Evolutionary conservation across 2,113 vertebrate genomes (phyloP).

Genomic region (Scortum barcoo): DNA sequence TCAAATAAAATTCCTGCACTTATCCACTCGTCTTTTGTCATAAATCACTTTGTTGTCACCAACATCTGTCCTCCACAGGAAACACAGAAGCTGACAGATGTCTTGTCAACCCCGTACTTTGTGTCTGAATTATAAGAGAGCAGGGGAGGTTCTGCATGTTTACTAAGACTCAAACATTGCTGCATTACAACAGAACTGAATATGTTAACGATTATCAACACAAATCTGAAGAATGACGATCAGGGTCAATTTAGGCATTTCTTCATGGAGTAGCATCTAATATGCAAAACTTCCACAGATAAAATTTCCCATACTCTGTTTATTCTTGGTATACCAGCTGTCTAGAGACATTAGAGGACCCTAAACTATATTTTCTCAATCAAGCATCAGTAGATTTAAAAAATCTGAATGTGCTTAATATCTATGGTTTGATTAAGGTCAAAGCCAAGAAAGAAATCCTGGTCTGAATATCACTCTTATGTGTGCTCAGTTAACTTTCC

Average conservation of each 20-base stretch:
- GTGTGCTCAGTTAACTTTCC: neutral
- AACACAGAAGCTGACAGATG: slow-evolving; percentile 34
- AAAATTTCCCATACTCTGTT: slow-evolving; percentile 7
- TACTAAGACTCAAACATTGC: neutral
- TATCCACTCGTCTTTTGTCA: neutral
- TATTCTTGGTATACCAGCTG: neutral
- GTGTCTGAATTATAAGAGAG: neutral
- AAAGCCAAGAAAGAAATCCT: neutral
- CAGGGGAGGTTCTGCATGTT: neutral
- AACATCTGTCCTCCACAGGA: slow-evolving; percentile 21
- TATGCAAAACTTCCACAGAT: neutral
- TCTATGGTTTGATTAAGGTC: neutral
- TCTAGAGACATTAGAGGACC: neutral
- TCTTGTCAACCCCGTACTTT: neutral
- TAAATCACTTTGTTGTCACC: neutral
- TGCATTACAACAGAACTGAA: neutral
- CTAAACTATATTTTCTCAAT: neutral
- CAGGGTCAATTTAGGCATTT: neutral
- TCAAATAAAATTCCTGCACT: neutral
- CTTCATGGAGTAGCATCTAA: neutral
- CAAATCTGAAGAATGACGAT: neutral
- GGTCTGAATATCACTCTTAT: neutral
- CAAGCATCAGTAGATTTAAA: neutral
- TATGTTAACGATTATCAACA: neutral
- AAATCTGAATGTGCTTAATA: neutral